Evolutionary conservation across 2,888 invertebrate genomes (phyloP).

Genomic region (Caenorhabditis virilis): DNA sequence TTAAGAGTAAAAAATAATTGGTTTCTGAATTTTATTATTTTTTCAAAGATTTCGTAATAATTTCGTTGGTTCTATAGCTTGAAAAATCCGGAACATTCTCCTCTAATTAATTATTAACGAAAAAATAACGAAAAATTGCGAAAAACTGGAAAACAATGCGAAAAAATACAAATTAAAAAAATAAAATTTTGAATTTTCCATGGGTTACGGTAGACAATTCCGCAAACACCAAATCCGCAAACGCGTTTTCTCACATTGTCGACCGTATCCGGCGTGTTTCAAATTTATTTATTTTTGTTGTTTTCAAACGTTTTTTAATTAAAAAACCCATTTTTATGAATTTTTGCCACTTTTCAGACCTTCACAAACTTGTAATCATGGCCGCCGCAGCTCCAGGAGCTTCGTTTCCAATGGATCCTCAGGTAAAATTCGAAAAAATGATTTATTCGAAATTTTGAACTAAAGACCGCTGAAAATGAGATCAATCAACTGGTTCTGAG

Average conservation of each 20-base stretch:
- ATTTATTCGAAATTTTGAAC: too few species aligned
- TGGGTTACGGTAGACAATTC: conserved; percentile 29
- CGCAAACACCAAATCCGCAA: conserved; percentile 21
- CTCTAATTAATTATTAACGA: too few species aligned
- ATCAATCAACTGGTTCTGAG: conserved; percentile 19
- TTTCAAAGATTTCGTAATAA: too few species aligned
- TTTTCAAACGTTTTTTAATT: conserved; percentile 6
- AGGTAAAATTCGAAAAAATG: conserved; percentile 2
- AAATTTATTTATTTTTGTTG: not conserved
- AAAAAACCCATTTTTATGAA: conserved; percentile 18
- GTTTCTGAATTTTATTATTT: too few species aligned
- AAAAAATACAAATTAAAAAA: not conserved
- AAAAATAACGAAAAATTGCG: too few species aligned
- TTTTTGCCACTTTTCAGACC: conserved; percentile 17
- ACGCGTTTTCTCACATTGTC: not conserved
- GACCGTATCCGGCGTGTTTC: not conserved
- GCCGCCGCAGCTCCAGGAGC: conserved; percentile 11
- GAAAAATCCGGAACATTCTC: too few species aligned
- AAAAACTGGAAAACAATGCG: not conserved
- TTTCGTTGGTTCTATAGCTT: too few species aligned
- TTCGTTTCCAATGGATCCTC: conserved; percentile 26
- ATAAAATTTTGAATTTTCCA: not conserved
- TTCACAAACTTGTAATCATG: conserved; percentile 30
- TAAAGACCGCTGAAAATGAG: conserved; percentile 28
- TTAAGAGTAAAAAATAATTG: not conserved